These are phyloP conservation scores for Junco hyemalis DNA, from an alignment of 2,113 vertebrate species.

Conservation along the genomic window DNA sequence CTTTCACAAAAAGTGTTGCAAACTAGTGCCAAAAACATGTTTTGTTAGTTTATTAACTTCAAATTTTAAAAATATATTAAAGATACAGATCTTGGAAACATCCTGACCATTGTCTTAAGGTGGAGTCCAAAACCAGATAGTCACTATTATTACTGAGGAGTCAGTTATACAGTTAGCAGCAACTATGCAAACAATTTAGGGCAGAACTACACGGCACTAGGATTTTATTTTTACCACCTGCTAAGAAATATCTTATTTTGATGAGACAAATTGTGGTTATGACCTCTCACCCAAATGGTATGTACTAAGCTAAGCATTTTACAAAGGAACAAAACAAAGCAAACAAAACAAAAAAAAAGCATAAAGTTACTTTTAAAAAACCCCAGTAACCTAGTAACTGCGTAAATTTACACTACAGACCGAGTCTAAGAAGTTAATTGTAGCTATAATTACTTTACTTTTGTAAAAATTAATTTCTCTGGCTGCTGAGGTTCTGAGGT, in stretches of 20 bases:
- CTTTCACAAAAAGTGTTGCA: not conserved
- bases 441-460: constrained; percentile 11
- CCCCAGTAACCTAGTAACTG: not conserved
- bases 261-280: not conserved
- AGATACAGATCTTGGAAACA: not conserved
- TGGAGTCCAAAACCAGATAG: not conserved
- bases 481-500: not conserved
- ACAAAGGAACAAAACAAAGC: not conserved
- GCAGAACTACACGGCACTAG: not conserved
- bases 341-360: not conserved
- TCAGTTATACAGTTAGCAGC: not conserved
- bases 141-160: not conserved
- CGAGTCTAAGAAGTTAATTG: constrained; percentile 60
- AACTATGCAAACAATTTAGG: not conserved
- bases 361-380: constrained; percentile 25
- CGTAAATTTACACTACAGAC: constrained; percentile 41
- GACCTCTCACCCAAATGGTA: not conserved
- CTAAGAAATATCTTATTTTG: not conserved
- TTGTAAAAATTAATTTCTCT: not conserved
- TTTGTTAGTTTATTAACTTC: not conserved
- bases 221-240: not conserved
- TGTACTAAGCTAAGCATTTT: not conserved
- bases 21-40: not conserved
- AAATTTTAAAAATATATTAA: not conserved
- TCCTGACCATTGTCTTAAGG: not conserved